Conservation (phyloP, 1,140 invertebrate genomes). For the Ceratosolen solmsi region DNA sequence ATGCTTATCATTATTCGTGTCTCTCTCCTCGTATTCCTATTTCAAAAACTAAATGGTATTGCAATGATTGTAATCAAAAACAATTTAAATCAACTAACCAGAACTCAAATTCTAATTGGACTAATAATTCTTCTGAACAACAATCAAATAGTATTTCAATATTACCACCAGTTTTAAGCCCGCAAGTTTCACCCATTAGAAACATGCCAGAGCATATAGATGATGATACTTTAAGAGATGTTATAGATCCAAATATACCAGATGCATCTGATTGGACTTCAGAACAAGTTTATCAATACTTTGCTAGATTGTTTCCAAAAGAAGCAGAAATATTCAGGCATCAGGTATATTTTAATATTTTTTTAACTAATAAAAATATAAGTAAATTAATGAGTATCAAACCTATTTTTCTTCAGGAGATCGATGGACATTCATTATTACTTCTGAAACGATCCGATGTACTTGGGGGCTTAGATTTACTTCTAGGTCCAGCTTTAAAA, state of each 20-base stretch:
- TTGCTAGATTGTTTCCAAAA: conserved; percentile 82
- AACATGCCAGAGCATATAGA: conserved; percentile 63
- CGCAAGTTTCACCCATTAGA: conserved; percentile 67
- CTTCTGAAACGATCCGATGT: conserved; percentile 87
- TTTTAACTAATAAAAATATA: neutral
- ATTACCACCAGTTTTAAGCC: conserved; percentile 66
- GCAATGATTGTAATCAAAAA: conserved; percentile 65
- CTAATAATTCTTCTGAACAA: conserved; percentile 53
- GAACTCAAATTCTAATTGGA: conserved; percentile 60
- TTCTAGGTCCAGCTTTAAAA: conserved; percentile 89
- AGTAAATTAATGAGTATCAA: conserved; percentile 25
- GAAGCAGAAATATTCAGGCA: conserved; percentile 85
- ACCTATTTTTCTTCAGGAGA: conserved; percentile 79
- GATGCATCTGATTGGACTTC: conserved; percentile 86
- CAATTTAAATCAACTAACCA: conserved; percentile 43
- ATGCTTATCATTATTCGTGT: conserved; percentile 86
- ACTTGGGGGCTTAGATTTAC: conserved; percentile 82
- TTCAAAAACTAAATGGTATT: conserved; percentile 67
- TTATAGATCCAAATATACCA: conserved; percentile 81
- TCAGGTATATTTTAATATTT: conserved; percentile 76
- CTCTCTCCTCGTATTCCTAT: conserved; percentile 77
- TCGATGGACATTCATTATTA: conserved; percentile 88
- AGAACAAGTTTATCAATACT: conserved; percentile 87
- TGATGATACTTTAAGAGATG: conserved; percentile 60
- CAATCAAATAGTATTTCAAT: conserved; percentile 51